phyloP scores from a whole-genome alignment of 1,140 invertebrate genomes.

The Aphelenchoides fujianensis region DNA sequence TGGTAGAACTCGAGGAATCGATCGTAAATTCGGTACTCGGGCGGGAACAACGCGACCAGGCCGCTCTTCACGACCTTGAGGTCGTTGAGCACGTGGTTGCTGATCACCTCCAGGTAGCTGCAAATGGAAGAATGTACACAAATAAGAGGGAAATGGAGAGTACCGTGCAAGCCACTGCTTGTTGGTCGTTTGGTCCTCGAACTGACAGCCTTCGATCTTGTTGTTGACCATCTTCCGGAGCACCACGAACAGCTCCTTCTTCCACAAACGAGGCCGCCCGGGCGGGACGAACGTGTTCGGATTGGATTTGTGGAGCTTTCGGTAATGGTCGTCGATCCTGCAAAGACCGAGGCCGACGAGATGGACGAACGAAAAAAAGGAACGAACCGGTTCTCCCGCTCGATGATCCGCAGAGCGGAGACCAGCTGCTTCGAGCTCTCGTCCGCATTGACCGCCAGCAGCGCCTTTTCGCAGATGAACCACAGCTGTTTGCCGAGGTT shows the following conservation, averaged over 20 bases:
- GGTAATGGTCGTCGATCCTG: slow-evolving; percentile 60
- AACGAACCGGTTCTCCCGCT: slow-evolving; percentile 84
- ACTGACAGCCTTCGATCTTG: slow-evolving; percentile 66
- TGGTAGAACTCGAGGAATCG: slow-evolving; percentile 92
- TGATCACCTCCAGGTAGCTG: slow-evolving; percentile 58
- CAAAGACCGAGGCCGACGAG: slow-evolving; percentile 55
- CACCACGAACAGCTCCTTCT: slow-evolving; percentile 71
- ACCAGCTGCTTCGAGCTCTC: slow-evolving; percentile 93
- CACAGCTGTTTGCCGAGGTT: slow-evolving; percentile 85
- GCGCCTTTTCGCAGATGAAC: slow-evolving; percentile 79
- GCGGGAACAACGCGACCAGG: slow-evolving; percentile 89
- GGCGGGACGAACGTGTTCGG: slow-evolving; percentile 77
- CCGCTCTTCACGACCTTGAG: slow-evolving; percentile 68
- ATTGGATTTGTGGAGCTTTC: slow-evolving; percentile 55
- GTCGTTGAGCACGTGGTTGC: slow-evolving; percentile 46
- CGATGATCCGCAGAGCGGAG: slow-evolving; percentile 89
- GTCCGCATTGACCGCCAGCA: slow-evolving; percentile 88
- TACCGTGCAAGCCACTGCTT: slow-evolving; percentile 88
- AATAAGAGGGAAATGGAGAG: no score
- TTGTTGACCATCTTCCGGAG: slow-evolving; percentile 1
- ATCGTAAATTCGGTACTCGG: slow-evolving; percentile 86
- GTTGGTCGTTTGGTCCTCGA: slow-evolving; percentile 83
- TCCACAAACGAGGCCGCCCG: slow-evolving; percentile 87
- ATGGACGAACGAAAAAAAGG: no score
- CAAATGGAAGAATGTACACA: no score